Evolutionary conservation across 64 coral and sea anemone species (phyloP).

Genomic region (Stichodactyla helianthus): DNA sequence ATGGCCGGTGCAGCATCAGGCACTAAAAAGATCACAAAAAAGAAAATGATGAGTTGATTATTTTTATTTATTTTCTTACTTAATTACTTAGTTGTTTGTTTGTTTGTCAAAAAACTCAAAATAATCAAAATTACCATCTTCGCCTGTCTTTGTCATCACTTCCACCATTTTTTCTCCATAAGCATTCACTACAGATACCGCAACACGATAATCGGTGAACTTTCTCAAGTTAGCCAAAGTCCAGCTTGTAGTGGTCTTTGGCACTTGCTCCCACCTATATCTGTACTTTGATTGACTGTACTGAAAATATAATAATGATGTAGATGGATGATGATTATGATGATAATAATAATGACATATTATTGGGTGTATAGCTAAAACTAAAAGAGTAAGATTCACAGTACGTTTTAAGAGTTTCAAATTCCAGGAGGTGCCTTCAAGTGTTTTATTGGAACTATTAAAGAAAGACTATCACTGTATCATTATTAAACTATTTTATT

Average conservation of each 20-base stretch:
- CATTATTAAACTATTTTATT: not conserved
- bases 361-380: no score
- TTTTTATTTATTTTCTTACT: no score
- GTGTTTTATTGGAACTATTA: no score
- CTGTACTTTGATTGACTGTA: not conserved
- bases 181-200: not conserved
- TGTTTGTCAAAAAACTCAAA: not conserved
- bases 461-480: no score
- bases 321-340: no score
- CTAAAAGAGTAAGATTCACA: no score
- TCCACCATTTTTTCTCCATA: not conserved
- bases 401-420: no score
- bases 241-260: not conserved
- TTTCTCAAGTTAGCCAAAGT: not conserved
- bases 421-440: no score
- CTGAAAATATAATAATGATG: not conserved
- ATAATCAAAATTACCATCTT: not conserved
- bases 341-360: no score
- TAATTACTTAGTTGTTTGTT: not conserved
- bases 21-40: not conserved
- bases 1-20: no score
- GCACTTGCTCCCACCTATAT: not conserved
- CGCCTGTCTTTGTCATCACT: not conserved
- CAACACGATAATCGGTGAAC: not conserved
- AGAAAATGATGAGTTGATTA: no score